Evolutionary conservation across 1,140 invertebrate genomes (phyloP).

Genomic region (Micrasema minimum): DNA sequence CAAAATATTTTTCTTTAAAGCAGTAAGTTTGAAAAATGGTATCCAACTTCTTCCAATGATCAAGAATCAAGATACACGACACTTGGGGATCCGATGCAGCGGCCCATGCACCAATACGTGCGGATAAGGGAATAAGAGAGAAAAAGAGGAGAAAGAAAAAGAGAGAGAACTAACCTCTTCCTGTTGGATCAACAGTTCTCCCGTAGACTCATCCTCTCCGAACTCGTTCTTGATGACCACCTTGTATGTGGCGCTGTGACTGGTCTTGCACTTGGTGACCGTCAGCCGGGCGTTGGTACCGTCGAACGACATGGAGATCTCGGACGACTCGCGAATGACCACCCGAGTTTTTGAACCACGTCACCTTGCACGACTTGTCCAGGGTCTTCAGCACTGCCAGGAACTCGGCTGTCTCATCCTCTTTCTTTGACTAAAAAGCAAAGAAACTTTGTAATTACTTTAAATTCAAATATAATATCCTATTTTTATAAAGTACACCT

Average conservation of each 20-base stretch:
- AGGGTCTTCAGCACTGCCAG: constrained; percentile 75
- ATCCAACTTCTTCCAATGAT: too few species aligned
- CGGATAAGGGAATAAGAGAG: too few species aligned
- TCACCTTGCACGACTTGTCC: constrained; percentile 82
- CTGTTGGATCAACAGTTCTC: constrained; percentile 77
- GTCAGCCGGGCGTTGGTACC: constrained; percentile 81
- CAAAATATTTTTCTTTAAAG: too few species aligned
- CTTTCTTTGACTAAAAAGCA: constrained; percentile 63
- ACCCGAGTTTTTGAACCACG: constrained; percentile 88
- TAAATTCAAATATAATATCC: too few species aligned
- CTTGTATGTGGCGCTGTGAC: constrained; percentile 81
- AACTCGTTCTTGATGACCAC: constrained; percentile 84
- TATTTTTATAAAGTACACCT: too few species aligned
- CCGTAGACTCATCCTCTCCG: constrained; percentile 84
- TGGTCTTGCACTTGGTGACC: constrained; percentile 76
- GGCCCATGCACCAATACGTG: too few species aligned
- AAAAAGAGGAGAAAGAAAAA: too few species aligned
- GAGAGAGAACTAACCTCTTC: constrained; percentile 63
- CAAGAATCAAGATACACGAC: too few species aligned
- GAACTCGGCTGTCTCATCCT: constrained; percentile 84
- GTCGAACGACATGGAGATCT: constrained; percentile 79
- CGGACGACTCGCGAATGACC: constrained; percentile 76
- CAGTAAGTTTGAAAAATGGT: too few species aligned
- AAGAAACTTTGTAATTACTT: too few species aligned
- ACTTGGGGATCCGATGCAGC: too few species aligned